Base-by-base conservation (phyloP, 2,797 vertebrate genomes). In the Distichodus sexfasciatus region DNA sequence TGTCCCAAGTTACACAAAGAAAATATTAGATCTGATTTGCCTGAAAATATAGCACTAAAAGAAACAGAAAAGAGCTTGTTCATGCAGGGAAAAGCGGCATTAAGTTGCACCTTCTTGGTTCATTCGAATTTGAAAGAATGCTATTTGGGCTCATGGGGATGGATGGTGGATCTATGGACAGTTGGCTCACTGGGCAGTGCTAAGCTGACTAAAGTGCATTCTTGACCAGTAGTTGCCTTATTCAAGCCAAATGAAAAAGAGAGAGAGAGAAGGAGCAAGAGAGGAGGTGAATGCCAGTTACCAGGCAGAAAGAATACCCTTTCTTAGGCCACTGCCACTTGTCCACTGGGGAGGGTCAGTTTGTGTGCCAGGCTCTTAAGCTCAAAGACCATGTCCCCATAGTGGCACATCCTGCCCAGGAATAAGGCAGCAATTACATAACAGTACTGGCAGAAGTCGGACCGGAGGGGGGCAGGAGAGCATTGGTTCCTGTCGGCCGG, bases 361-460 rank as follows among this genome's bases (percentile, higher is more conserved):
- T n/a, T n/a, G n/a, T n/a, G n/a, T n/a, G 24, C 19, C 14, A 29
- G 6, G 11, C 33, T 29, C 33, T 66, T 31, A 44, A 41, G 17
- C 54, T 38, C 19, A 66, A 5, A 14, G 63, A 41, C 17, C 35
- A 44, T 17, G 6, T 66, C 24, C 44, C 23, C 29, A 24, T 31
- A 28, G 51, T 6, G 14, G 35, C 53, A 55, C 61, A 69, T 75
- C 24, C 35, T 21, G 26, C 28, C 54, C 64, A 26, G 7, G 43
- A 64, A 44, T 36, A 51, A 53, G 60, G 69, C 71, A 63, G 71
- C 75, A 81, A 62, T 83, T 81, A 79, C 78, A 79, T 76, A 77
- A 80, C 38, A 14, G 47, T 41, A 38, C 29, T 51, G 58, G 66
- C 50, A 69, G 15, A 38, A 21, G 53, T 47, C n/a, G 50, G 17